These are phyloP conservation scores for Chloroclystis v-ata DNA, from an alignment of 2,888 invertebrate genomes.

Conservation along the genomic window DNA sequence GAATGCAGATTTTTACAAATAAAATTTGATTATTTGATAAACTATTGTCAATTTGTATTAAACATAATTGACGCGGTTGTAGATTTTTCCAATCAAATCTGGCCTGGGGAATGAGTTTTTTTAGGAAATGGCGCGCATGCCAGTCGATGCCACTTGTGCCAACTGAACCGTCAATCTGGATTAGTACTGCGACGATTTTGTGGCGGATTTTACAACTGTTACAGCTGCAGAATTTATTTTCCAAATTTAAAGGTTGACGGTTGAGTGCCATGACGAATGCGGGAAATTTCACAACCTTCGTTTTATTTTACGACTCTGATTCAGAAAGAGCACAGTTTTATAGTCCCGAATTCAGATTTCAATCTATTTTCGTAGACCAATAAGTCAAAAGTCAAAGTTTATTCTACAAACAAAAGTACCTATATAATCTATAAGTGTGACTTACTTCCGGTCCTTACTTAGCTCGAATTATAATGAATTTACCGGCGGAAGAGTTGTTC, in stretches of 20 bases:
- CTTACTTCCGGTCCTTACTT: no score
- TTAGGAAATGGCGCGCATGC: not conserved
- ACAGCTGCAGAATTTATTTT: constrained; percentile 9
- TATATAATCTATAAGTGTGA: no score
- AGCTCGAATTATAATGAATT: no score
- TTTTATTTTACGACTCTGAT: constrained; percentile 2
- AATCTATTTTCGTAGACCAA: no score
- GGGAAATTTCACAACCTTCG: not conserved
- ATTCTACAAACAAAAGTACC: no score
- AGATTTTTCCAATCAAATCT: not conserved
- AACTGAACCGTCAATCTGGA: constrained; percentile 17
- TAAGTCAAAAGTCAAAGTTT: no score
- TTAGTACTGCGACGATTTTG: constrained; percentile 18
- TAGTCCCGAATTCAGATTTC: not conserved
- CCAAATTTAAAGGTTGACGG: constrained; percentile 11
- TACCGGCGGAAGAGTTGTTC: no score
- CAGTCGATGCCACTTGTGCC: constrained; percentile 9
- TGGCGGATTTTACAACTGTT: constrained; percentile 10
- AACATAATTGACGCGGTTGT: no score
- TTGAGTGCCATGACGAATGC: constrained; percentile 7
- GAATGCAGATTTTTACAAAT: no score
- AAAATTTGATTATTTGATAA: no score
- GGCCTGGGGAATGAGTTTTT: constrained; percentile 1
- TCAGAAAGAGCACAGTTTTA: not conserved
- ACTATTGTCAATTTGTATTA: no score